phyloP scores from a whole-genome alignment of 2,113 vertebrate species.

The Callithrix jacchus region DNA sequence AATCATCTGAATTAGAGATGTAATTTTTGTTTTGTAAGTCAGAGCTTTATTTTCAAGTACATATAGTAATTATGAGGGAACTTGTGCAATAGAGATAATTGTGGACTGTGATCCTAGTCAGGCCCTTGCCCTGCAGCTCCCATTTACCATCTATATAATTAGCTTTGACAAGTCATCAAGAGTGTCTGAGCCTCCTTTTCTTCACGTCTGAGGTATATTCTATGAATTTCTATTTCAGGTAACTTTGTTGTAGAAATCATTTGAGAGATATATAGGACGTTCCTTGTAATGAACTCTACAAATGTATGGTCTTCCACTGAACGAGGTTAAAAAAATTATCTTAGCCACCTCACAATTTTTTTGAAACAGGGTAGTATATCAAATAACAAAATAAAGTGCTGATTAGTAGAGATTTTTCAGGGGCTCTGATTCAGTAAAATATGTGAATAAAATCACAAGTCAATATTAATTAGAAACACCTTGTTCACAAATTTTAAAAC shows the following conservation, averaged over 20 bases:
- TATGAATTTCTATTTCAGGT: background rate
- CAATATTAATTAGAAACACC: background rate
- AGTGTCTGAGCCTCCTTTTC: background rate
- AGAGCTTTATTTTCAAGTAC: background rate
- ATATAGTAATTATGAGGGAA: background rate
- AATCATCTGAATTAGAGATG: background rate
- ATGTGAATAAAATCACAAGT: background rate
- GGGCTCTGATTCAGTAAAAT: background rate
- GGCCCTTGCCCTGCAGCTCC: background rate
- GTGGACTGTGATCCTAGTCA: background rate
- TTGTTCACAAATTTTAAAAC: slow-evolving; percentile 3
- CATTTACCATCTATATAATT: no score
- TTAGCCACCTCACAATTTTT: background rate
- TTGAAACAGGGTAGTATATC: background rate
- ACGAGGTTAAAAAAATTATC: background rate
- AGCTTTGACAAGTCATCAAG: background rate
- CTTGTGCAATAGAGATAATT: background rate
- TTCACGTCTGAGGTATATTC: background rate
- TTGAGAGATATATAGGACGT: background rate
- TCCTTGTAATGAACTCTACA: background rate
- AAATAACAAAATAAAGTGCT: background rate
- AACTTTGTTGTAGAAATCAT: background rate
- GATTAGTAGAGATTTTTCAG: background rate
- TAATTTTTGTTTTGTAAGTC: background rate
- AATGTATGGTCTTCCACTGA: background rate